Percentiles rank a stretch among this genome's conserved stretches.
phyloP scores from a whole-genome alignment of 2,888 invertebrate species.

The Junonia oenone region DNA sequence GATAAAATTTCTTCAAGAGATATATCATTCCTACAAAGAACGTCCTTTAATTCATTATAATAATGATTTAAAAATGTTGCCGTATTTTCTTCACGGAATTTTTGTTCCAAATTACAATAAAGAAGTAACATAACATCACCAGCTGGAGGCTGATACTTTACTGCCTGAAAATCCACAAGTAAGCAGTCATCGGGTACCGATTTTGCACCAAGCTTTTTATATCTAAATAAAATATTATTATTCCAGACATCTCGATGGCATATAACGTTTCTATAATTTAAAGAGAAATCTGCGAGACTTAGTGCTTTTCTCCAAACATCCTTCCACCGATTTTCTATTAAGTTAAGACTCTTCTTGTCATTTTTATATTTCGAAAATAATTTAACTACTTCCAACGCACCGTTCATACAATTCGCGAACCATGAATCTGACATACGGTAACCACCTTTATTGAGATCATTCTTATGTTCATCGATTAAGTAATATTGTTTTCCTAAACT shows the following conservation, averaged over 20 bases:
- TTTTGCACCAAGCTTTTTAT: conserved; percentile 37
- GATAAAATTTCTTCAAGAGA: conserved; percentile 57
- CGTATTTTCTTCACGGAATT: conserved; percentile 71
- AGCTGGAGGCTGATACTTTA: conserved; percentile 82
- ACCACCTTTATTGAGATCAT: conserved; percentile 45
- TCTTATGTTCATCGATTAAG: conserved; percentile 49
- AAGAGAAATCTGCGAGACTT: conserved; percentile 43
- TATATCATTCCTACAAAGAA: conserved; percentile 58
- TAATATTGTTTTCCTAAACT: conserved; percentile 41
- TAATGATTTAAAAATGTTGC: conserved; percentile 76
- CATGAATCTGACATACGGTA: conserved; percentile 47
- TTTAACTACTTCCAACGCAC: conserved; percentile 53
- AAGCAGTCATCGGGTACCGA: conserved; percentile 75
- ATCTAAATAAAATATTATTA: conserved; percentile 81
- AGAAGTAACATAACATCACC: conserved; percentile 81
- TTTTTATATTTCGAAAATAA: conserved; percentile 50
- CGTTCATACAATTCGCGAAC: conserved; percentile 59
- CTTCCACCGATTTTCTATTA: conserved; percentile 49
- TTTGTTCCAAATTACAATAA: conserved; percentile 71
- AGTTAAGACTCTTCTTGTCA: conserved; percentile 33
- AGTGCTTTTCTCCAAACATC: conserved; percentile 51
- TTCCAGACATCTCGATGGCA: conserved; percentile 83
- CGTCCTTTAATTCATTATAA: conserved; percentile 63
- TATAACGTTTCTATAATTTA: conserved; percentile 68
- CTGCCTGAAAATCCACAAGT: conserved; percentile 85